Evolutionary conservation across 2,113 vertebrate species (phyloP).

Genomic region (Pygoscelis antarcticus): DNA sequence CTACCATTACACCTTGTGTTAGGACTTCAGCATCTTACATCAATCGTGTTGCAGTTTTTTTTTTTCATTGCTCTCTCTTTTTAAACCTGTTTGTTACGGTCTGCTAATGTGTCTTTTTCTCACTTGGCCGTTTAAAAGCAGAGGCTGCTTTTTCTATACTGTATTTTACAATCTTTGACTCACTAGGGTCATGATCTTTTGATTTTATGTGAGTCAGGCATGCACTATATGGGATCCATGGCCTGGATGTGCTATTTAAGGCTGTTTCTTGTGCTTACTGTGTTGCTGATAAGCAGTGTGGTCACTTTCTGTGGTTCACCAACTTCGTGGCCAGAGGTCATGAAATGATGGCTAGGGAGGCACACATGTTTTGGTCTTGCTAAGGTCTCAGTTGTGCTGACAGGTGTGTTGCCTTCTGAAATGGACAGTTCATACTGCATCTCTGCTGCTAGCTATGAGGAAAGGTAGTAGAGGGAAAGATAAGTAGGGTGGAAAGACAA

Average conservation of each 20-base stretch:
- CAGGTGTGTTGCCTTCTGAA: background rate
- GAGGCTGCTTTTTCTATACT: background rate
- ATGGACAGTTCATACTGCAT: background rate
- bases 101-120: background rate
- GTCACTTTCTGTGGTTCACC: background rate
- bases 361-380: fast-evolving
- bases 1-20: background rate
- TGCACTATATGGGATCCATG: background rate
- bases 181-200: background rate
- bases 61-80: fast-evolving
- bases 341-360: background rate
- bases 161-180: background rate
- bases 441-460: background rate
- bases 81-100: background rate
- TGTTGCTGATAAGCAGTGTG: background rate
- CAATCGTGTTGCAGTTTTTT: fast-evolving
- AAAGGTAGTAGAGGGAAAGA: background rate
- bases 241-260: background rate
- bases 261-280: background rate
- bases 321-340: background rate
- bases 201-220: background rate
- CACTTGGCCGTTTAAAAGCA: background rate
- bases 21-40: background rate
- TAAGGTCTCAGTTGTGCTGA: background rate
- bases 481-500: background rate